phyloP scores from a whole-genome alignment of 2,797 vertebrate species.

The Sebastolobus alascanus region DNA sequence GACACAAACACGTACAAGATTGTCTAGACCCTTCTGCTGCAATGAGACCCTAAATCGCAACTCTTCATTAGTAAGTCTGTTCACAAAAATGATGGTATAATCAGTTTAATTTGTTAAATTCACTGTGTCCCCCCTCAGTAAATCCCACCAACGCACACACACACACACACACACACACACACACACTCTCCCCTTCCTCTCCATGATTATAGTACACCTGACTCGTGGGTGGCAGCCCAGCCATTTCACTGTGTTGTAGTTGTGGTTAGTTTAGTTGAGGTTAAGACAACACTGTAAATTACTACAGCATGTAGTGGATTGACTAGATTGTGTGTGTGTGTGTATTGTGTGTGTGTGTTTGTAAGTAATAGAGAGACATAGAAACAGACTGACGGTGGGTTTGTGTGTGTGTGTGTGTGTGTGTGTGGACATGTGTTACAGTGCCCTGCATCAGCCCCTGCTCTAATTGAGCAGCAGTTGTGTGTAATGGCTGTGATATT shows the following conservation, averaged over 20 bases:
- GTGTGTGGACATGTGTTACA: slow-evolving; percentile 39
- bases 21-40: slow-evolving; percentile 16
- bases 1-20: background rate
- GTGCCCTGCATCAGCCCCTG: slow-evolving; percentile 13
- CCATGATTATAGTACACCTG: slow-evolving; percentile 48
- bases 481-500: slow-evolving; percentile 81
- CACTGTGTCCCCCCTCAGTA: background rate
- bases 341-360: slow-evolving; percentile 8
- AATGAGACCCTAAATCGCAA: slow-evolving; percentile 28
- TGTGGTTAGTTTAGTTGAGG: slow-evolving; percentile 59
- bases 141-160: background rate
- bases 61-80: slow-evolving; percentile 31
- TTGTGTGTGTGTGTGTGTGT: slow-evolving; percentile 9
- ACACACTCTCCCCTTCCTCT: background rate
- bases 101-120: slow-evolving; percentile 33
- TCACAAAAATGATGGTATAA: slow-evolving; percentile 31
- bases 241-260: slow-evolving; percentile 34
- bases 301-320: slow-evolving; percentile 68
- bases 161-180: background rate
- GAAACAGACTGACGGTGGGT: background rate
- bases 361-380: background rate
- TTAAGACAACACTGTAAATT: slow-evolving; percentile 77
- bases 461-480: slow-evolving; percentile 78
- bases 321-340: slow-evolving; percentile 1
- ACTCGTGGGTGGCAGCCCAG: slow-evolving; percentile 54